phyloP scores from a whole-genome alignment of 1,140 invertebrate genomes.

The Hyphantria cunea region DNA sequence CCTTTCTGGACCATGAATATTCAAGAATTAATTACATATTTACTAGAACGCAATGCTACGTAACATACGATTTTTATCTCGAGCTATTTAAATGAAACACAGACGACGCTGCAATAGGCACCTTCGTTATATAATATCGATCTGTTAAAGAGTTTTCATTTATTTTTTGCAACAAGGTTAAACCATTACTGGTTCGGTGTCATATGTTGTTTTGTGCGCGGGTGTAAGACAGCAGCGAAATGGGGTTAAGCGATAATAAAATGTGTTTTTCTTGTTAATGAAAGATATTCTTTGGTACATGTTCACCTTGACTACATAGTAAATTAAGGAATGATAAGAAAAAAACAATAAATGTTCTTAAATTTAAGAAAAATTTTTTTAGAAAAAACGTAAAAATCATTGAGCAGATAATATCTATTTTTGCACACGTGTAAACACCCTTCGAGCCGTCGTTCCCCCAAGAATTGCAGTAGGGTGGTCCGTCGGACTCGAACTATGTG shows the following conservation, averaged over 20 bases:
- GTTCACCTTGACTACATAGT: too few species aligned
- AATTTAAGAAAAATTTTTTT: too few species aligned
- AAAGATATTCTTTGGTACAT: too few species aligned
- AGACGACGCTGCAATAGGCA: background rate
- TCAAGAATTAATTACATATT: constrained; percentile 9
- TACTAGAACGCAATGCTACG: constrained; percentile 15
- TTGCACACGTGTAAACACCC: too few species aligned
- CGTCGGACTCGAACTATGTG: too few species aligned
- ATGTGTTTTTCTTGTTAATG: constrained; percentile 3
- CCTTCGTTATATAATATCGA: constrained; percentile 21
- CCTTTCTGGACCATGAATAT: constrained; percentile 3
- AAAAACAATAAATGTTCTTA: too few species aligned
- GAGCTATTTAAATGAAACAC: constrained; percentile 8
- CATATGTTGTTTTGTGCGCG: constrained; percentile 10
- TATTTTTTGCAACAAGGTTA: constrained; percentile 23
- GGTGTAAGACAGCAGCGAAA: background rate
- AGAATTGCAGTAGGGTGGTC: too few species aligned
- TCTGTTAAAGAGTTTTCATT: constrained; percentile 21
- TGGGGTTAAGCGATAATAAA: background rate
- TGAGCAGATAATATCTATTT: too few species aligned
- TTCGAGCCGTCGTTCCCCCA: too few species aligned
- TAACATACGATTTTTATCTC: constrained; percentile 15
- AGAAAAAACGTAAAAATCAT: too few species aligned
- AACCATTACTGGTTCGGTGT: constrained; percentile 15
- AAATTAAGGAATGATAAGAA: too few species aligned